Conservation (phyloP, 1,140 invertebrate species). For the Drosophila nasuta region DNA sequence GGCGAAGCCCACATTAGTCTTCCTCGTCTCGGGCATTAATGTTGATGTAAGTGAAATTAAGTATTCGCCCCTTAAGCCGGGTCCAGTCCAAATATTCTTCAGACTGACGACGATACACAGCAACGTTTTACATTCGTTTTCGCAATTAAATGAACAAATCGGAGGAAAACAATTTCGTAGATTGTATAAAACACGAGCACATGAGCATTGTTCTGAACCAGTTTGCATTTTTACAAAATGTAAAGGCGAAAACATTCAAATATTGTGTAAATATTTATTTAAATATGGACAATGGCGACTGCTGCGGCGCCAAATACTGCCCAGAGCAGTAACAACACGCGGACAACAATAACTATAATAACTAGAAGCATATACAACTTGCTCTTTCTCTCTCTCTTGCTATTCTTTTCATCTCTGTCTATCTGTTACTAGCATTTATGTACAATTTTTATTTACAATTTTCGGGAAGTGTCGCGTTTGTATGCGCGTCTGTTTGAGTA, state of each 20-base stretch:
- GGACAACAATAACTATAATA: conserved; percentile 9
- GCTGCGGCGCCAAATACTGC: conserved; percentile 39
- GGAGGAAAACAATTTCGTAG: conserved; percentile 12
- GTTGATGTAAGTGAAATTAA: conserved; percentile 90
- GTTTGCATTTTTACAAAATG: conserved; percentile 67
- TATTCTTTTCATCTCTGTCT: background rate
- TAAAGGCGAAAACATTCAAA: conserved; percentile 76
- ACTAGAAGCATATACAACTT: conserved; percentile 18
- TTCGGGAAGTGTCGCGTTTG: conserved; percentile 54
- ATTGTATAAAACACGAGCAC: conserved; percentile 15
- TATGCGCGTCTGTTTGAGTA: conserved; percentile 48
- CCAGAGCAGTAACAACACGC: conserved; percentile 16
- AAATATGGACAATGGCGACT: conserved; percentile 68
- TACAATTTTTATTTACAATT: conserved; percentile 75
- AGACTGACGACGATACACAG: background rate
- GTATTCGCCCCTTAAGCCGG: conserved; percentile 29
- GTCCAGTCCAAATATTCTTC: background rate
- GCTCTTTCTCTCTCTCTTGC: conserved; percentile 6
- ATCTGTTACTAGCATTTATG: conserved; percentile 59
- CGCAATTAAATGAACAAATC: conserved; percentile 70
- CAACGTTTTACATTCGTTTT: conserved; percentile 12
- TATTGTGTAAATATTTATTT: conserved; percentile 79
- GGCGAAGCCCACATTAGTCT: conserved; percentile 89
- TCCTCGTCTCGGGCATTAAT: conserved; percentile 89
- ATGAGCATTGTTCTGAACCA: conserved; percentile 45